Evolutionary conservation across 2,888 invertebrate species (phyloP).

Genomic region (Patella depressa): DNA sequence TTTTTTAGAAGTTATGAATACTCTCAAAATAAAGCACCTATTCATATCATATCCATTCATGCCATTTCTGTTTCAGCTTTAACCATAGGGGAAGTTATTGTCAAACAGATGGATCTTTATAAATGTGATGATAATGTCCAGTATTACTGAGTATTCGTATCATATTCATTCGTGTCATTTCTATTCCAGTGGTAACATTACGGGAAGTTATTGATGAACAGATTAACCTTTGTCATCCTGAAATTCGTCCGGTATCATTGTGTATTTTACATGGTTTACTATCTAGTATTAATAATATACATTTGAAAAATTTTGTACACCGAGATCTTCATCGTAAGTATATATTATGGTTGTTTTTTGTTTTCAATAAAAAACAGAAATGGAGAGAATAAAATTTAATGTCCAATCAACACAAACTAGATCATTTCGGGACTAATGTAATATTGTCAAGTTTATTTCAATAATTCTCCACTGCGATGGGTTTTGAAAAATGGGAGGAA

Average conservation of each 20-base stretch:
- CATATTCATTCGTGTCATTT: neutral
- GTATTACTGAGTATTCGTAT: constrained; percentile 41
- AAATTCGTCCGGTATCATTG: constrained; percentile 48
- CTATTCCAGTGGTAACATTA: constrained; percentile 48
- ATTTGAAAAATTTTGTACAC: constrained; percentile 51
- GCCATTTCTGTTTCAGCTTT: constrained; percentile 41
- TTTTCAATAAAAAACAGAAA: too few relatives aligned
- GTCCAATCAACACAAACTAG: too few relatives aligned
- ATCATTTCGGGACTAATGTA: too few relatives aligned
- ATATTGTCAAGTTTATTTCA: too few relatives aligned
- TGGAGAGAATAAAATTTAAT: too few relatives aligned
- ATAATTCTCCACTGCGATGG: too few relatives aligned
- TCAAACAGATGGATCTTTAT: constrained; percentile 41
- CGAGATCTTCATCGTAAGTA: constrained; percentile 55
- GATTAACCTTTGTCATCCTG: constrained; percentile 31
- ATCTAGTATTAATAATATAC: constrained; percentile 44
- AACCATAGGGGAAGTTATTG: constrained; percentile 49
- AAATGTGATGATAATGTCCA: constrained; percentile 33
- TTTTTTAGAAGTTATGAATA: too few relatives aligned
- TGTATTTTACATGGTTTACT: constrained; percentile 51
- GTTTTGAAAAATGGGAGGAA: too few relatives aligned
- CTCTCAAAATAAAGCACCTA: too few relatives aligned
- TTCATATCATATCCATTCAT: neutral
- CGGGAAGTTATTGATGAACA: constrained; percentile 50
- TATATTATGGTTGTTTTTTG: neutral